Conservation (phyloP, 2,113 vertebrate genomes). For the Budorcas taxicolor region DNA sequence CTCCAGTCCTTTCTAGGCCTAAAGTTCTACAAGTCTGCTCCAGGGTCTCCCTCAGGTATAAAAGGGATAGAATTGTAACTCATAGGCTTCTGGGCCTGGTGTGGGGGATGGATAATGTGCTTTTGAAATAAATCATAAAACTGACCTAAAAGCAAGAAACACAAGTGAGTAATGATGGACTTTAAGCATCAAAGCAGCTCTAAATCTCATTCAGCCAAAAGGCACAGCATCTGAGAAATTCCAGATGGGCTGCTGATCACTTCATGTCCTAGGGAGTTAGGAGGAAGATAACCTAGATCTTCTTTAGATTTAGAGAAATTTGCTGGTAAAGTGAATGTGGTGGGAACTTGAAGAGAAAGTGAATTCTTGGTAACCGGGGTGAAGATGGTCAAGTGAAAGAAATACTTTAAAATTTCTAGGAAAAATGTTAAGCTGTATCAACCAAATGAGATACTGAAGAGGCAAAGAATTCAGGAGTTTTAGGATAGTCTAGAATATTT, state of each 20-base stretch:
- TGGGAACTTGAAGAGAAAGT: not conserved
- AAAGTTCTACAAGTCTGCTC: not conserved
- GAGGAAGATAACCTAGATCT: not conserved
- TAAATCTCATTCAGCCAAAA: not conserved
- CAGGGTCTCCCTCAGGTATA: not conserved
- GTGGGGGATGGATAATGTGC: not conserved
- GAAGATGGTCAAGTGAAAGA: not conserved
- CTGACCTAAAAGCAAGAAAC: not conserved
- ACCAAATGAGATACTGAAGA: not conserved
- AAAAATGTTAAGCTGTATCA: not conserved
- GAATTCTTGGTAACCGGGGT: not conserved
- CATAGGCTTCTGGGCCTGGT: not conserved
- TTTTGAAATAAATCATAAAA: constrained; percentile 32
- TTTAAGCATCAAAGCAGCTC: not conserved
- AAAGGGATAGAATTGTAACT: not conserved
- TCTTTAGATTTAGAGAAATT: not conserved
- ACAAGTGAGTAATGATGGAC: not conserved
- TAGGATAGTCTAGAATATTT: not conserved
- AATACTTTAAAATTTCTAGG: not conserved
- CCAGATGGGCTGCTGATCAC: not conserved
- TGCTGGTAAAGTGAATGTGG: not conserved
- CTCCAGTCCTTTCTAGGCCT: not conserved
- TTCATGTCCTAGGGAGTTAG: not conserved
- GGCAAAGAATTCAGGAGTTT: not conserved
- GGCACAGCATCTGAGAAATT: not conserved